These are phyloP conservation scores for Sternarchorhynchus goeldii DNA, from an alignment of 2,797 vertebrate species.

Conservation along the genomic window DNA sequence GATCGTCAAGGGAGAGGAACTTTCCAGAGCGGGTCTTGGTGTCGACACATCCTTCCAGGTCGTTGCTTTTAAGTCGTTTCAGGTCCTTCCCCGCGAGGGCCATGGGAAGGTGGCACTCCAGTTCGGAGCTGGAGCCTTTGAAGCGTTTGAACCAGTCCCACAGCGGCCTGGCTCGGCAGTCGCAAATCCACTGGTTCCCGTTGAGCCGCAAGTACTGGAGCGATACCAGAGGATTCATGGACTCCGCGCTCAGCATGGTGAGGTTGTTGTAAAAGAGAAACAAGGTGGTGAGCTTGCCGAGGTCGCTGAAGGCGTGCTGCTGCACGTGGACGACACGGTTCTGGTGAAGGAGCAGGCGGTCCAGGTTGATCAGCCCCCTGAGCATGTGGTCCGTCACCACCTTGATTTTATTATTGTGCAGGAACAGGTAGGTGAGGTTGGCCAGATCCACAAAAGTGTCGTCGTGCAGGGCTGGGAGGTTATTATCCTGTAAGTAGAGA, in stretches of 20 bases:
- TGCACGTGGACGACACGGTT: slow-evolving; percentile 88
- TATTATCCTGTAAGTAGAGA: slow-evolving; percentile 97
- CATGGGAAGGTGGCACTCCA: slow-evolving; percentile 86
- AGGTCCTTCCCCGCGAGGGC: slow-evolving; percentile 86
- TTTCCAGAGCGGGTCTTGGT: slow-evolving; percentile 81
- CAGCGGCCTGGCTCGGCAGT: slow-evolving; percentile 91
- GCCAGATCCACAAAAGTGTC: slow-evolving; percentile 94
- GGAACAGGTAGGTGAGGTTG: slow-evolving; percentile 96
- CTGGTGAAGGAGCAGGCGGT: slow-evolving; percentile 93
- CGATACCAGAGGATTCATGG: slow-evolving; percentile 85
- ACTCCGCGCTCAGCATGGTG: slow-evolving; percentile 86
- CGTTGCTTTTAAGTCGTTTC: slow-evolving; percentile 82
- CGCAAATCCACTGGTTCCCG: slow-evolving; percentile 97
- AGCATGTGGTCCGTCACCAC: slow-evolving; percentile 93
- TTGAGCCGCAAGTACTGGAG: slow-evolving; percentile 96
- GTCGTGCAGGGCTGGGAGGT: slow-evolving; percentile 85
- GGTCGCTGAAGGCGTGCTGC: slow-evolving; percentile 85
- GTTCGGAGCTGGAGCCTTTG: slow-evolving; percentile 93
- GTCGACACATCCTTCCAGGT: slow-evolving; percentile 87
- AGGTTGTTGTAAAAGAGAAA: slow-evolving; percentile 97
- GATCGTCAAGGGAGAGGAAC: slow-evolving; percentile 76
- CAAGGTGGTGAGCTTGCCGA: slow-evolving; percentile 90
- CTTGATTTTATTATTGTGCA: slow-evolving; percentile 96
- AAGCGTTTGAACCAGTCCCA: slow-evolving; percentile 98
- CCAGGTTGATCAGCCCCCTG: slow-evolving; percentile 87